Evolutionary conservation across 2,888 invertebrate species (phyloP).

Genomic region (Campoplex nolae): DNA sequence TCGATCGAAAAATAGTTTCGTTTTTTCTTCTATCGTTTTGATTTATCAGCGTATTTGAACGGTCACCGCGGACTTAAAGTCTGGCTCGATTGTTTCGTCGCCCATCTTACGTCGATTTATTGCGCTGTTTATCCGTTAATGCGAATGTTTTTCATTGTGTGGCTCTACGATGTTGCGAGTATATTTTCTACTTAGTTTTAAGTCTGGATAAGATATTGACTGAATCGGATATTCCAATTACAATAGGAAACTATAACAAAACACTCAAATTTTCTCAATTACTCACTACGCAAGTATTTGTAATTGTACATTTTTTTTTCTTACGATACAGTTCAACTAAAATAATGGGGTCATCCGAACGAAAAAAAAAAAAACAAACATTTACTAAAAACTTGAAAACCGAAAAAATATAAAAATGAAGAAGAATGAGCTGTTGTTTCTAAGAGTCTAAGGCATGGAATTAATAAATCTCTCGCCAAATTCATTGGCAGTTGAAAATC

Average conservation of each 20-base stretch:
- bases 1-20: slow-evolving; percentile 42
- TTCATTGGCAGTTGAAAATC: background rate
- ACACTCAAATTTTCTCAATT: slow-evolving; percentile 25
- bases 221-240: slow-evolving; percentile 69
- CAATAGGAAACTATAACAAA: slow-evolving; percentile 37
- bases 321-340: slow-evolving; percentile 44
- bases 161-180: slow-evolving; percentile 65
- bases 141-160: slow-evolving; percentile 51
- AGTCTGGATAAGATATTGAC: slow-evolving; percentile 67
- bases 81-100: background rate
- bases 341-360: slow-evolving; percentile 51
- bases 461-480: slow-evolving; percentile 12
- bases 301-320: slow-evolving; percentile 66
- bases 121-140: slow-evolving; percentile 40
- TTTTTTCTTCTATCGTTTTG: slow-evolving; percentile 34
- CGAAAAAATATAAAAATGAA: background rate
- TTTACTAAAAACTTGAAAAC: slow-evolving; percentile 15
- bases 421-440: slow-evolving; percentile 10
- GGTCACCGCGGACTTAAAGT: slow-evolving; percentile 24
- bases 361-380: slow-evolving; percentile 36
- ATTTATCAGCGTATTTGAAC: slow-evolving; percentile 44
- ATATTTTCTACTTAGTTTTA: slow-evolving; percentile 76
- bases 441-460: background rate
- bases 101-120: slow-evolving; percentile 5
- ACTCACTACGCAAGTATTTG: slow-evolving; percentile 40